Evolutionary conservation across 2,888 invertebrate genomes (phyloP), one percentile per base, ranked within the genome.

Genomic region (Tachina grossa): DNA sequence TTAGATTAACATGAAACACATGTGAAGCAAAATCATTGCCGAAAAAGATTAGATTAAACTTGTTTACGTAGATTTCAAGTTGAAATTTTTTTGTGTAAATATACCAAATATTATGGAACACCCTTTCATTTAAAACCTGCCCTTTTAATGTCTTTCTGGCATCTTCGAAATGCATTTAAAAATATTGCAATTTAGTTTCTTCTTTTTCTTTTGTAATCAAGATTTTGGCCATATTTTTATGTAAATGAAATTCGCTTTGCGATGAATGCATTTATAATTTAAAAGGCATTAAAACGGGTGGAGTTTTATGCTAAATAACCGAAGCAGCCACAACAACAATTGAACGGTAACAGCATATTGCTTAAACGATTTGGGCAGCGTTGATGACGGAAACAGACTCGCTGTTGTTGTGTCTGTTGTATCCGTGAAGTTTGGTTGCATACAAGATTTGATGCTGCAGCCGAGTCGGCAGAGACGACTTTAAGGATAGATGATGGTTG

Each of bases 231-330:
- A 82, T 85, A 68, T 82, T 85, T 85, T 85, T 78, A 82, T 85
- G 82, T 65, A 82, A 82, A 85, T 78, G 68, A 78, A 82, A 71
- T 71, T 83, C 66, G 66, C 72, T 77, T 77, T 83, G 59, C 71
- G 13, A 72, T 72, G 51, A 77, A 83, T 83, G 77, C 77, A 77
- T 83, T 77, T 66, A 83, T 83, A 72, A 83, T 77, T 77, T 59
- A 66, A 77, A 53, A 66, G 57, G 47, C 79, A 71, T 71, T 65
- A 79, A 85, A 83, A 76, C 85, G 85, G 85, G 85, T 85, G 85
- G 85, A 85, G 85, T 83, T 79, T 53, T 79, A 83, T 85, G 85
- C 85, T 79, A 83, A 83, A 85, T 83, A 79, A 61, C 63, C 49
- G 16, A 16, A 45, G 39, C 22, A 76, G 41, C n/a, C 66, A 45